These are phyloP conservation scores for Hippolais icterina DNA, from an alignment of 2,113 vertebrate species.

Conservation along the genomic window DNA sequence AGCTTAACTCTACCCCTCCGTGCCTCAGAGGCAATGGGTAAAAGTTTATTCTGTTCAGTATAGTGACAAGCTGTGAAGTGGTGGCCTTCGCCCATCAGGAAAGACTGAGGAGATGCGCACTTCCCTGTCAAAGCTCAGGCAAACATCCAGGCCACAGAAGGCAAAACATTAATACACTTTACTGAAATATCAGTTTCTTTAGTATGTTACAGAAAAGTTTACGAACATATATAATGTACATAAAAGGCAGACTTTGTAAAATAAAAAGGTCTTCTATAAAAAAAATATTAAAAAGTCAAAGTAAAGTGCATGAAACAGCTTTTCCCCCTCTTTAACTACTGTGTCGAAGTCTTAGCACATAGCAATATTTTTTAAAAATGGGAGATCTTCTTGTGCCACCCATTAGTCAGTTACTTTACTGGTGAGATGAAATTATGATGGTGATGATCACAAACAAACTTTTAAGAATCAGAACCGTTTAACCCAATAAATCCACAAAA, in stretches of 20 bases:
- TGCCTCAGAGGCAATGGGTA: background rate
- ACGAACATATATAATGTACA: slow-evolving; percentile 71
- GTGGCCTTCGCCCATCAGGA: background rate
- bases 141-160: slow-evolving; percentile 18
- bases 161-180: slow-evolving; percentile 72
- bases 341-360: slow-evolving; percentile 36
- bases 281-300: slow-evolving; percentile 77
- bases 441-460: background rate
- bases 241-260: slow-evolving; percentile 71
- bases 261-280: slow-evolving; percentile 73
- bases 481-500: background rate
- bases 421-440: background rate
- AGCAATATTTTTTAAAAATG: background rate
- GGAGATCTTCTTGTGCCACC: background rate
- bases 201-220: slow-evolving; percentile 77
- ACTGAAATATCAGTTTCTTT: slow-evolving; percentile 81
- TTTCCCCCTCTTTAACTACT: slow-evolving; percentile 37
- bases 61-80: background rate
- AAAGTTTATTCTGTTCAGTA: background rate
- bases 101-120: rapidly evolving
- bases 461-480: background rate
- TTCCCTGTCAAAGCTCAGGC: background rate
- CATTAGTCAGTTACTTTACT: slow-evolving; percentile 13
- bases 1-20: background rate
- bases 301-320: slow-evolving; percentile 79